Conservation (phyloP, 1,140 invertebrate genomes). For the Reticulitermes speratus region DNA sequence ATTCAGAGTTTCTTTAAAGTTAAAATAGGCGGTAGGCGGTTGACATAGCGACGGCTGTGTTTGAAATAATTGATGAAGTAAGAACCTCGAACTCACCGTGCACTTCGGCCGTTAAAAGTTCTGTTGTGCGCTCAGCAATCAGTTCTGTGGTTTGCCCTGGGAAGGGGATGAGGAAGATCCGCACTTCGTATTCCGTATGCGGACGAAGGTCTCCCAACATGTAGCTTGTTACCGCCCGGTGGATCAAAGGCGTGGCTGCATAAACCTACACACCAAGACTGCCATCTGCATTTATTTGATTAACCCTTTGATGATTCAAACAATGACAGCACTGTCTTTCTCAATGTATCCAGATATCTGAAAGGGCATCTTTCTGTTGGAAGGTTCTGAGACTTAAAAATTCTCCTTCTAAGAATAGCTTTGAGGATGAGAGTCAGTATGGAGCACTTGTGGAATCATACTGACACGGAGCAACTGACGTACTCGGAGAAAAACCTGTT, state of each 20-base stretch:
- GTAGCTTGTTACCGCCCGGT: slow-evolving; percentile 70
- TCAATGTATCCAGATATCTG: no score
- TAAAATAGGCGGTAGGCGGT: no score
- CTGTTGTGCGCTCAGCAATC: slow-evolving; percentile 64
- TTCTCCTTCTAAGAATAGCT: no score
- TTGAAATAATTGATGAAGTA: not conserved
- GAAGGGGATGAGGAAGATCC: slow-evolving; percentile 75
- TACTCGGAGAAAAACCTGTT: no score
- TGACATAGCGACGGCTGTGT: not conserved
- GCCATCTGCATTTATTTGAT: not conserved
- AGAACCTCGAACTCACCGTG: slow-evolving; percentile 15
- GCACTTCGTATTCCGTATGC: slow-evolving; percentile 71
- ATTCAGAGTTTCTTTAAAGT: no score
- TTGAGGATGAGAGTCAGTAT: no score
- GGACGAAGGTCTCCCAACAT: slow-evolving; percentile 70
- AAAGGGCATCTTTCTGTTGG: no score
- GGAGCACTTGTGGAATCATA: no score
- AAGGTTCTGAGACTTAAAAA: no score
- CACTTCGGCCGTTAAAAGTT: slow-evolving; percentile 55
- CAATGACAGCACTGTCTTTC: no score
- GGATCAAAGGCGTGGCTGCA: slow-evolving; percentile 72
- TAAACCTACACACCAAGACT: slow-evolving; percentile 53
- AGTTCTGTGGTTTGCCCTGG: slow-evolving; percentile 71
- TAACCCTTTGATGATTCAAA: not conserved
- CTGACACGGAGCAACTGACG: no score